Evolutionary conservation across 2,888 invertebrate genomes (phyloP).

Genomic region (Chymomyza amoena): DNA sequence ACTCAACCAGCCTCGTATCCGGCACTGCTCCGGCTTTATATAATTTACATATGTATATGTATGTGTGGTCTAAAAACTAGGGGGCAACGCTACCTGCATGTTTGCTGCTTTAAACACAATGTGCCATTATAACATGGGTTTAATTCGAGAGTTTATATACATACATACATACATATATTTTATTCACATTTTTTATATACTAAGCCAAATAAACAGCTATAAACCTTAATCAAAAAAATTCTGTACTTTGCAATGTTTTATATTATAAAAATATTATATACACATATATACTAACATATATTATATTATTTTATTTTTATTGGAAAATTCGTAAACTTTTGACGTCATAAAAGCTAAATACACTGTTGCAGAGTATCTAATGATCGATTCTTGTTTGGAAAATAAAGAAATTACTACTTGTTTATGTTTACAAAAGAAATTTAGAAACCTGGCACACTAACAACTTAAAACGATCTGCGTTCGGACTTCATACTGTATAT

Average conservation of each 20-base stretch:
- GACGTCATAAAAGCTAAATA: neutral
- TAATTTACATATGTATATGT: neutral
- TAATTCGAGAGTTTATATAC: no score
- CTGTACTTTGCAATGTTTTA: no score
- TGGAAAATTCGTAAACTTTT: no score
- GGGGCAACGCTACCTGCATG: neutral
- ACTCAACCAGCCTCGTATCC: neutral
- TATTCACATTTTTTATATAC: no score
- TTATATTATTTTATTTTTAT: no score
- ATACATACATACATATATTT: no score
- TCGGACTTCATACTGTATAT: neutral
- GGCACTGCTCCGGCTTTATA: neutral
- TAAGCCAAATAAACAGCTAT: no score
- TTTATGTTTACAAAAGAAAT: neutral
- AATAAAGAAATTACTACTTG: neutral
- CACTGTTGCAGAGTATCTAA: neutral
- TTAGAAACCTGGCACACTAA: neutral
- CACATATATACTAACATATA: no score
- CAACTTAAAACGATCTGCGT: neutral
- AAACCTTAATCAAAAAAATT: no score
- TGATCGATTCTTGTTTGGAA: neutral
- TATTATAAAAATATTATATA: no score
- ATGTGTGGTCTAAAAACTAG: neutral
- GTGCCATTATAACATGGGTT: no score
- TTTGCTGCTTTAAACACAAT: neutral